A percentile compares a stretch with the other conserved stretches of the same genome.
These are phyloP conservation scores for Cephus pygmeus DNA, from an alignment of 2,888 invertebrate genomes.

Conservation along the genomic window DNA sequence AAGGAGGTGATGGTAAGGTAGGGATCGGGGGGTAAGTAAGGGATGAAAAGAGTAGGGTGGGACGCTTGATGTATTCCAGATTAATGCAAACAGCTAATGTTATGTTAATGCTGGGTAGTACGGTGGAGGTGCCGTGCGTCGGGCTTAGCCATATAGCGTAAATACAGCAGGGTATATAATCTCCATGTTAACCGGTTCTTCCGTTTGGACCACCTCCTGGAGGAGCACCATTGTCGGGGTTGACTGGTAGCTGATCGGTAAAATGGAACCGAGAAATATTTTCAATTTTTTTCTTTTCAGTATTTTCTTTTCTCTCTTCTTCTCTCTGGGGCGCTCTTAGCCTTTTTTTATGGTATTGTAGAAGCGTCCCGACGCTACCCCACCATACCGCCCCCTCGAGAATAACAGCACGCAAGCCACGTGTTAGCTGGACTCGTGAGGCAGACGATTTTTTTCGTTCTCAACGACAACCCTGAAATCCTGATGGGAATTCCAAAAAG, in stretches of 20 bases:
- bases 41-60: not conserved
- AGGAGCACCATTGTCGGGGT: not conserved
- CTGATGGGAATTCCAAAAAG: too few relatives aligned
- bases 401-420: too few relatives aligned
- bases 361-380: not conserved
- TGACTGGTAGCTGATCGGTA: too few relatives aligned
- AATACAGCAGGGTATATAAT: slow-evolving; percentile 44
- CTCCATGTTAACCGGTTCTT: slow-evolving; percentile 38
- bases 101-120: slow-evolving; percentile 48
- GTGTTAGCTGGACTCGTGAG: too few relatives aligned
- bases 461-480: too few relatives aligned
- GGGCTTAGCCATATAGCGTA: slow-evolving; percentile 24
- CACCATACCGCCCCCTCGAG: not conserved
- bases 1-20: too few relatives aligned
- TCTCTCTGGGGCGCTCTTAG: slow-evolving; percentile 3
- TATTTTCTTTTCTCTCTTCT: slow-evolving; percentile 9
- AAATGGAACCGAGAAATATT: not conserved
- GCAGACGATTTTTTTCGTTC: too few relatives aligned
- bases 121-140: slow-evolving; percentile 31
- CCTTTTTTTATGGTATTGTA: not conserved
- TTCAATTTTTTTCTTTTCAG: slow-evolving; percentile 19
- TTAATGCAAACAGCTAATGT: slow-evolving; percentile 52
- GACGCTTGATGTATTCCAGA: slow-evolving; percentile 46
- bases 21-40: not conserved
- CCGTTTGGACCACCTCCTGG: slow-evolving; percentile 14